Percentiles rank a stretch among this genome's conserved stretches.
These are phyloP conservation scores for Calyptomena viridis DNA, from an alignment of 2,113 vertebrate species.

Conservation along the genomic window DNA sequence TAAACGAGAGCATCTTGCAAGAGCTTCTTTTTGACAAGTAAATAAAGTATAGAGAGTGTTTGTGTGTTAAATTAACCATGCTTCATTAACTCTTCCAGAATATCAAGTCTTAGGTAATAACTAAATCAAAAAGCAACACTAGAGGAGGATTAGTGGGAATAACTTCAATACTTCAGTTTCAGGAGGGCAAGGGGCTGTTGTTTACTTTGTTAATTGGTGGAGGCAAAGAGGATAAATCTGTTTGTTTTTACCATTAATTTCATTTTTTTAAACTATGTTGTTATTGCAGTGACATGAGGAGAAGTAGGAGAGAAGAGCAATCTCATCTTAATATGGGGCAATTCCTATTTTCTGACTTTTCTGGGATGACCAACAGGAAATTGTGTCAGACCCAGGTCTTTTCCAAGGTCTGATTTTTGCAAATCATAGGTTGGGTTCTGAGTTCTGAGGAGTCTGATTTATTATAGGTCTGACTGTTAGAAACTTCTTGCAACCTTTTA, in stretches of 20 bases:
- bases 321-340: neutral
- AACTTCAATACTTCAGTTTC: neutral
- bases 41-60: slow-evolving; percentile 1
- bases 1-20: slow-evolving; percentile 39
- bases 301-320: neutral
- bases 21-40: slow-evolving; percentile 30
- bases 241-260: neutral
- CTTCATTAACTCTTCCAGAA: neutral
- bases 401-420: neutral
- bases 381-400: neutral
- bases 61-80: neutral
- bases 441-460: neutral
- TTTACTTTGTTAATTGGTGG: neutral
- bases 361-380: neutral
- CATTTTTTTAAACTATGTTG: fast-evolving
- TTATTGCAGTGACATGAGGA: neutral
- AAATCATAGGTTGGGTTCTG: neutral
- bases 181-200: neutral
- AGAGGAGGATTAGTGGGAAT: neutral
- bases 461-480: neutral
- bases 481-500: neutral
- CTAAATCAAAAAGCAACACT: neutral
- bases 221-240: neutral
- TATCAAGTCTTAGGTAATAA: neutral
- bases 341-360: neutral